These are phyloP conservation scores for Lathronympha strigana DNA, from an alignment of 2,888 invertebrate genomes.

Conservation along the genomic window DNA sequence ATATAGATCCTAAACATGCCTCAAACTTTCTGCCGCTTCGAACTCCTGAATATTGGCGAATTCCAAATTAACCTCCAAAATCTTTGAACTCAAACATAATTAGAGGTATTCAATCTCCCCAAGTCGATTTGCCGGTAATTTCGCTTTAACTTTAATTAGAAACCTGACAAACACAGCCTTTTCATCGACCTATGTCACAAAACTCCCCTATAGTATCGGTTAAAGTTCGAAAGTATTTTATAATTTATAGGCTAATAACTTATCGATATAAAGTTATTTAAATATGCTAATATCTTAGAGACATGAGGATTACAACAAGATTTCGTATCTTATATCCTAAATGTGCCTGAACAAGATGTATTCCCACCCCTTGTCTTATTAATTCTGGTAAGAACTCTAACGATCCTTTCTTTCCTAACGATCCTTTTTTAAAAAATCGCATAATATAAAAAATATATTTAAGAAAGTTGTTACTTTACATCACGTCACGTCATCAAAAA, in stretches of 20 bases:
- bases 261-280: too few relatives aligned
- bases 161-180: slow-evolving; percentile 36
- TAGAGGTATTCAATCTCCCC: slow-evolving; percentile 29
- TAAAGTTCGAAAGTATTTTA: slow-evolving; percentile 10
- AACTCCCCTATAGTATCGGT: neutral
- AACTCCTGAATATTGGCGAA: slow-evolving; percentile 27
- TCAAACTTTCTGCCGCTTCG: slow-evolving; percentile 6
- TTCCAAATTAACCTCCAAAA: slow-evolving; percentile 32
- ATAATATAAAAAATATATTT: too few relatives aligned
- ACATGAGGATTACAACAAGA: too few relatives aligned
- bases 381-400: too few relatives aligned
- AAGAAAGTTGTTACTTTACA: too few relatives aligned
- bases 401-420: too few relatives aligned
- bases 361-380: too few relatives aligned
- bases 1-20: neutral
- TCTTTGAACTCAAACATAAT: slow-evolving; percentile 38
- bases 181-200: slow-evolving; percentile 14
- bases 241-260: too few relatives aligned
- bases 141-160: slow-evolving; percentile 35
- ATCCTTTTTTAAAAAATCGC: too few relatives aligned
- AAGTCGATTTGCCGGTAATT: slow-evolving; percentile 35
- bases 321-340: too few relatives aligned
- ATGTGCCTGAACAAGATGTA: too few relatives aligned
- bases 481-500: too few relatives aligned
- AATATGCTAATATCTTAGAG: neutral